These are phyloP conservation scores for Macropis europaea DNA, from an alignment of 2,888 invertebrate species.

Conservation along the genomic window DNA sequence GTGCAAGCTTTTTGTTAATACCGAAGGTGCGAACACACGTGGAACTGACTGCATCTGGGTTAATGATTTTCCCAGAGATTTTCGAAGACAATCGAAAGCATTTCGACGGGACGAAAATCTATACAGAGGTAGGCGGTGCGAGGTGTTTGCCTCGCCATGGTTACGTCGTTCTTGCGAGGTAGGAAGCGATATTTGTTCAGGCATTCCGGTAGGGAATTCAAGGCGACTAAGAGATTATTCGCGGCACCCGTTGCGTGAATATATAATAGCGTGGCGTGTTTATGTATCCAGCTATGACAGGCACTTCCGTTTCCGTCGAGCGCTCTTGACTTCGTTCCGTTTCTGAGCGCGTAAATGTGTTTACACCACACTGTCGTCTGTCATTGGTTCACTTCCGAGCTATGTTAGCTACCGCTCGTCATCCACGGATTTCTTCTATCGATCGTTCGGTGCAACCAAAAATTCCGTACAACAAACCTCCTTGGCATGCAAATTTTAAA, in stretches of 20 bases:
- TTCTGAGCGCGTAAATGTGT: constrained; percentile 71
- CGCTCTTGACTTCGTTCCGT: constrained; percentile 70
- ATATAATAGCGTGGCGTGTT: constrained; percentile 75
- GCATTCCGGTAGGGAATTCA: constrained; percentile 65
- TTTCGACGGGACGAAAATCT: constrained; percentile 28
- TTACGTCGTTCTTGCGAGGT: constrained; percentile 37
- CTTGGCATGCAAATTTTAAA: no score
- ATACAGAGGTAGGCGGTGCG: constrained; percentile 19
- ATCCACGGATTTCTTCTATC: constrained; percentile 4
- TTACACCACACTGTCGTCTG: constrained; percentile 61
- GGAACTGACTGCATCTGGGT: no score
- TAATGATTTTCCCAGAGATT: neutral
- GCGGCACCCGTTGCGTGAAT: constrained; percentile 75
- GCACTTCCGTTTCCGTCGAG: constrained; percentile 78
- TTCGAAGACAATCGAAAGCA: constrained; percentile 4
- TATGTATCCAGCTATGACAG: constrained; percentile 78
- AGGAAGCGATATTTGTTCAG: constrained; percentile 63
- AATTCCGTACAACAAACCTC: no score
- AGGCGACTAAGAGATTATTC: constrained; percentile 69
- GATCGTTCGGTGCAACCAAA: no score
- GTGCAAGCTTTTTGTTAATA: no score
- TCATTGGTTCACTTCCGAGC: constrained; percentile 45
- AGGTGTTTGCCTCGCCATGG: constrained; percentile 42
- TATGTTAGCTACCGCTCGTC: constrained; percentile 13
- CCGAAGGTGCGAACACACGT: no score